Evolutionary conservation across 2,113 vertebrate species (phyloP).

Genomic region (Ammodytes marinus): DNA sequence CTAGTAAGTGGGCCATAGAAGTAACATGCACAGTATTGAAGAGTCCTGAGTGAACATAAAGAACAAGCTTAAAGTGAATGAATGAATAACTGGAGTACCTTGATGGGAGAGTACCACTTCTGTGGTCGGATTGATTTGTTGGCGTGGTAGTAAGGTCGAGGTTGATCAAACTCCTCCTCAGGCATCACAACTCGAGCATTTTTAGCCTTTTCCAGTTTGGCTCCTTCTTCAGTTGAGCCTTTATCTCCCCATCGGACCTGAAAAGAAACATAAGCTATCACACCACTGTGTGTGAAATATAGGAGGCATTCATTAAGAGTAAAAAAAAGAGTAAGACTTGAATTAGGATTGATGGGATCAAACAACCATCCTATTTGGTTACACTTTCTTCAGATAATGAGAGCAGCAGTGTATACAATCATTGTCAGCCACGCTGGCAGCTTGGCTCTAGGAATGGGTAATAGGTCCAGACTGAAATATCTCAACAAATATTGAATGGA

Average conservation of each 20-base stretch:
- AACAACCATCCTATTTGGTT: neutral
- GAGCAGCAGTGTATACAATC: neutral
- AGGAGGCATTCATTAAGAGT: neutral
- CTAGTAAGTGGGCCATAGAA: neutral
- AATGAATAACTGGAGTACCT: constrained; percentile 81
- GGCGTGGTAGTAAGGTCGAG: constrained; percentile 84
- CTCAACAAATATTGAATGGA: neutral
- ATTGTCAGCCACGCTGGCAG: neutral
- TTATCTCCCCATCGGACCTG: constrained; percentile 98
- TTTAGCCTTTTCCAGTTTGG: constrained; percentile 97
- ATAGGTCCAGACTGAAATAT: neutral
- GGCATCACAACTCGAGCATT: constrained; percentile 96
- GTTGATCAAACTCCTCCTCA: constrained; percentile 89
- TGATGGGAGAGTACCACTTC: constrained; percentile 98
- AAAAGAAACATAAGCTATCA: constrained; percentile 26
- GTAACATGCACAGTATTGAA: neutral
- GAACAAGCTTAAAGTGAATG: neutral
- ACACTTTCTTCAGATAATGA: neutral
- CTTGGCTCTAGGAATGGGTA: neutral
- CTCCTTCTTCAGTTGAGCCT: constrained; percentile 97
- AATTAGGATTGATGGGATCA: neutral
- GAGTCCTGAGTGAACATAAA: neutral
- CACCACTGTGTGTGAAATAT: neutral
- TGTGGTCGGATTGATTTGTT: constrained; percentile 82
- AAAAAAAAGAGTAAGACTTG: neutral